phyloP scores from a whole-genome alignment of 1,140 invertebrate genomes.

The Aplysia californica region DNA sequence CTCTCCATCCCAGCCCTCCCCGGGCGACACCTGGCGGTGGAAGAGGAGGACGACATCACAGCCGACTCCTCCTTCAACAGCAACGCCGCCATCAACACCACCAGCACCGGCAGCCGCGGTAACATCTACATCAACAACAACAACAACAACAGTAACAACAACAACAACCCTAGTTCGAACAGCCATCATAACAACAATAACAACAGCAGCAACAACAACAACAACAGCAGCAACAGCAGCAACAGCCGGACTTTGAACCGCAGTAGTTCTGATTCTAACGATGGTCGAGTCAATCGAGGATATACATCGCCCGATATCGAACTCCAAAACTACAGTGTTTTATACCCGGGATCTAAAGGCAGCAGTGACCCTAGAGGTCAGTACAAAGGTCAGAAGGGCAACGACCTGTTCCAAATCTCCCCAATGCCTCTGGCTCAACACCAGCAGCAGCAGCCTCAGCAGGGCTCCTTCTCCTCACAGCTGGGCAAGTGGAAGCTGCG shows the following conservation, averaged over 20 bases:
- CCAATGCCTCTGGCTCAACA: too few species aligned
- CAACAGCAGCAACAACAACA: background rate
- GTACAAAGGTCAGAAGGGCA: too few species aligned
- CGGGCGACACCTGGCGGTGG: background rate
- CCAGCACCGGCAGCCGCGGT: background rate
- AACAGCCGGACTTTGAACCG: background rate
- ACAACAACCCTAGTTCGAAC: background rate
- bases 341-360: background rate
- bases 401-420: too few species aligned
- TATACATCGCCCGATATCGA: conserved; percentile 62
- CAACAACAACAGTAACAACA: too few species aligned
- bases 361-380: background rate
- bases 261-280: conserved; percentile 17
- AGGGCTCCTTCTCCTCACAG: too few species aligned
- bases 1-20: background rate
- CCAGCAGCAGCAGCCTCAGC: too few species aligned
- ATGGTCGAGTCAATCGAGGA: conserved; percentile 54
- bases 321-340: conserved; percentile 47
- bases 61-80: background rate
- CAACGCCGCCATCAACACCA: background rate
- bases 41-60: background rate
- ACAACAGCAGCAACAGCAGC: conserved; percentile 3
- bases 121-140: too few species aligned
- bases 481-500: conserved; percentile 24
- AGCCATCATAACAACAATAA: conserved; percentile 9